Conservation (phyloP, 2,888 invertebrate species). For the Lymantria dispar region DNA sequence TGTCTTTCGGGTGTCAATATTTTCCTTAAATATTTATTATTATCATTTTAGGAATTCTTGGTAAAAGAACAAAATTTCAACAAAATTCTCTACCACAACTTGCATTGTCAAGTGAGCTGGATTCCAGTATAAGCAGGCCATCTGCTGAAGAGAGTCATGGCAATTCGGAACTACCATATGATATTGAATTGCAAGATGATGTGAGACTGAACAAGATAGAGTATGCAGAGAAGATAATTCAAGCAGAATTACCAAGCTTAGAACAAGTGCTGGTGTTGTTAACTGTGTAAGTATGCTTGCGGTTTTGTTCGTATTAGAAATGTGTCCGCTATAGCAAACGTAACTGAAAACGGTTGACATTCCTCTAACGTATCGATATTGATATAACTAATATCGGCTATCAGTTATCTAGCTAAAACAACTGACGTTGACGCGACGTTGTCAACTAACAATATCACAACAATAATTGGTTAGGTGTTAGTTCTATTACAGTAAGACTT, state of each 20-base stretch:
- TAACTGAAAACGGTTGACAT: no score
- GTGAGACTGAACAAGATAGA: slow-evolving; percentile 90
- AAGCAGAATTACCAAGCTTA: slow-evolving; percentile 84
- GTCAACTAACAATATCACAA: no score
- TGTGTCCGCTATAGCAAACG: no score
- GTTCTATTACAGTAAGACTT: no score
- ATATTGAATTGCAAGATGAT: slow-evolving; percentile 92
- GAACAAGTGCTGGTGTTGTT: slow-evolving; percentile 91
- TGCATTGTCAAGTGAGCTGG: slow-evolving; percentile 84
- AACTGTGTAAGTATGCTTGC: slow-evolving; percentile 83
- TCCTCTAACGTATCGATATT: no score
- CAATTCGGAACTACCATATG: slow-evolving; percentile 80
- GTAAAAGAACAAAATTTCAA: slow-evolving; percentile 95
- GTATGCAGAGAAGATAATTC: slow-evolving; percentile 81
- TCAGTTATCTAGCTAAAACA: no score
- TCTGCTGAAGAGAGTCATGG: slow-evolving; percentile 77
- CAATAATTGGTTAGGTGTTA: no score
- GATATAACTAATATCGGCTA: no score
- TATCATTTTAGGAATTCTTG: slow-evolving; percentile 87
- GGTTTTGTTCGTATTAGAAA: no score
- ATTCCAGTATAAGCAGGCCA: slow-evolving; percentile 59
- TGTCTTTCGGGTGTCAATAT: no score
- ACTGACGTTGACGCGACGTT: no score
- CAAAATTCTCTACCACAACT: slow-evolving; percentile 91
- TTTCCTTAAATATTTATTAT: no score